Evolutionary conservation across 2,113 vertebrate species (phyloP).

Genomic region (Pipra filicauda): DNA sequence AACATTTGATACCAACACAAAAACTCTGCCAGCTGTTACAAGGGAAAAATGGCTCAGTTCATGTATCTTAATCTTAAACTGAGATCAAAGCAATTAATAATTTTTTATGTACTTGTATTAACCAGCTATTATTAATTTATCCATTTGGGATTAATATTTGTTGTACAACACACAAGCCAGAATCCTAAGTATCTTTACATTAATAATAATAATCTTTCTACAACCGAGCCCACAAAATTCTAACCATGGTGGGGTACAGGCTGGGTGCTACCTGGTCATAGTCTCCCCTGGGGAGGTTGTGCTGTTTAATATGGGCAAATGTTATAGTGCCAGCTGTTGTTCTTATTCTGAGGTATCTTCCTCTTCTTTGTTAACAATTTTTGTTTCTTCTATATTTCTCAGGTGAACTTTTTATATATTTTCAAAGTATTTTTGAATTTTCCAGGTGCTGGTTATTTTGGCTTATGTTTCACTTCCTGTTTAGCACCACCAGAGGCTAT

Average conservation of each 20-base stretch:
- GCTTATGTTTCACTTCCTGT: neutral
- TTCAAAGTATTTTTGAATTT: neutral
- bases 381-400: neutral
- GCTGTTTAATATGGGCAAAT: neutral
- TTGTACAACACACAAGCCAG: neutral
- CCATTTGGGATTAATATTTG: neutral
- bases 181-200: neutral
- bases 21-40: neutral
- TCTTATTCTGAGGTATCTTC: neutral
- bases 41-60: neutral
- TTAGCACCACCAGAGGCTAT: accelerated
- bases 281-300: neutral
- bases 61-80: neutral
- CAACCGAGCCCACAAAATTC: neutral
- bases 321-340: neutral
- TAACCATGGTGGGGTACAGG: neutral
- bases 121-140: neutral
- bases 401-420: neutral
- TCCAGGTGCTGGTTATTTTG: neutral
- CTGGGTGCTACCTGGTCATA: too few relatives aligned
- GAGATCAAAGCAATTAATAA: neutral
- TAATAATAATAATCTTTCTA: neutral
- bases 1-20: accelerated
- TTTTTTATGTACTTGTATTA: neutral
- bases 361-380: neutral